Conservation (phyloP, 2,888 invertebrate species). For the Euplagia quadripunctaria region DNA sequence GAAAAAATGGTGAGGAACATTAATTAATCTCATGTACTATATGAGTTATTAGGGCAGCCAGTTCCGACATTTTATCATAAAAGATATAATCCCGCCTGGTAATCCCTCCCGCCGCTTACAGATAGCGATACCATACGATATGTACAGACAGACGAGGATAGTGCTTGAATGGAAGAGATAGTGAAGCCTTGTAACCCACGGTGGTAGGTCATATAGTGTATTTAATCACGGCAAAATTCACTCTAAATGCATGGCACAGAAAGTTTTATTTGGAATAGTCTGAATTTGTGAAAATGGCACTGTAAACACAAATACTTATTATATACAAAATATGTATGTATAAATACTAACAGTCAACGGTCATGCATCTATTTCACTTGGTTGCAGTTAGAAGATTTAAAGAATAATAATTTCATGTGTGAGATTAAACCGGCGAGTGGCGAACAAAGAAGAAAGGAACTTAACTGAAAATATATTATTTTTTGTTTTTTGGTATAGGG, state of each 20-base stretch:
- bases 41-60: slow-evolving; percentile 61
- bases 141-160: slow-evolving; percentile 52
- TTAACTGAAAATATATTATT: no score
- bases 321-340: no score
- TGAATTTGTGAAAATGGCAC: no score
- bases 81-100: slow-evolving; percentile 71
- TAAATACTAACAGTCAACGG: no score
- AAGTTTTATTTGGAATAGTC: neutral
- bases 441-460: no score
- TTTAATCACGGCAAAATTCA: neutral
- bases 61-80: slow-evolving; percentile 71
- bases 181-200: neutral
- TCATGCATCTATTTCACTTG: no score
- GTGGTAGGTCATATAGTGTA: neutral
- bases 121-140: slow-evolving; percentile 65
- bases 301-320: no score
- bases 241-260: neutral
- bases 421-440: no score
- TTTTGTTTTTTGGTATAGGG: no score
- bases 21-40: slow-evolving; percentile 66
- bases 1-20: slow-evolving; percentile 54
- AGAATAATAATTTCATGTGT: no score
- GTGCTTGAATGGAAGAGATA: slow-evolving; percentile 47
- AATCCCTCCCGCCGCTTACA: slow-evolving; percentile 62
- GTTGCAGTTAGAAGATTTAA: no score